Conservation (phyloP, 2,113 vertebrate genomes). For the Pelecanus crispus region DNA sequence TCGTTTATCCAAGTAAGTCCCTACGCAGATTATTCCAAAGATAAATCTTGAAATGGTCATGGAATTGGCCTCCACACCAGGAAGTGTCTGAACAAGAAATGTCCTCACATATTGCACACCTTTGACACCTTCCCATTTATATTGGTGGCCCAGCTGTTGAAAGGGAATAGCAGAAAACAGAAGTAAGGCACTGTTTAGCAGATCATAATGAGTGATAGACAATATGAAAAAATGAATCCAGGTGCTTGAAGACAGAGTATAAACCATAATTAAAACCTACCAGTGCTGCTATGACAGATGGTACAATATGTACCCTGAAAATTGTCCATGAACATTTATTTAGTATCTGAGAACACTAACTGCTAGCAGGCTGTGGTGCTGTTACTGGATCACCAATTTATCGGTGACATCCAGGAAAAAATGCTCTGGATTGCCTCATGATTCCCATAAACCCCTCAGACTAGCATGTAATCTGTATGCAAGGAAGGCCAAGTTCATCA, state of each 20-base stretch:
- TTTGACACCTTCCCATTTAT: neutral
- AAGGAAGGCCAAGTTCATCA: neutral
- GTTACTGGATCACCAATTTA: neutral
- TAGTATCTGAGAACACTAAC: neutral
- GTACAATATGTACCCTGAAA: constrained; percentile 35
- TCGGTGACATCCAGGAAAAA: neutral
- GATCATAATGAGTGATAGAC: constrained; percentile 37
- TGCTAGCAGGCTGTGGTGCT: constrained; percentile 32
- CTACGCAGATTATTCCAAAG: neutral
- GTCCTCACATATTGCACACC: neutral
- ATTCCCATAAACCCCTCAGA: neutral
- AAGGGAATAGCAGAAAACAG: neutral
- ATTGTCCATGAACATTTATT: constrained; percentile 22
- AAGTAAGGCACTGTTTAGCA: neutral
- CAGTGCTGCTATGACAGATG: constrained; percentile 56
- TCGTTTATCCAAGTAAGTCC: neutral
- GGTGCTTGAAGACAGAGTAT: constrained; percentile 45
- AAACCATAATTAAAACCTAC: constrained; percentile 56
- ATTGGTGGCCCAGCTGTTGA: neutral
- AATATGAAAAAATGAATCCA: constrained; percentile 29
- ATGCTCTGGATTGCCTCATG: neutral
- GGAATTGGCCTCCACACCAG: rapidly evolving
- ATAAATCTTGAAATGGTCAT: neutral
- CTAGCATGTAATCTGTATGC: neutral
- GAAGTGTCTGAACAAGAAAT: neutral